These are phyloP conservation scores for Ambastaia sidthimunki DNA, from an alignment of 2,797 vertebrate genomes.

Conservation along the genomic window DNA sequence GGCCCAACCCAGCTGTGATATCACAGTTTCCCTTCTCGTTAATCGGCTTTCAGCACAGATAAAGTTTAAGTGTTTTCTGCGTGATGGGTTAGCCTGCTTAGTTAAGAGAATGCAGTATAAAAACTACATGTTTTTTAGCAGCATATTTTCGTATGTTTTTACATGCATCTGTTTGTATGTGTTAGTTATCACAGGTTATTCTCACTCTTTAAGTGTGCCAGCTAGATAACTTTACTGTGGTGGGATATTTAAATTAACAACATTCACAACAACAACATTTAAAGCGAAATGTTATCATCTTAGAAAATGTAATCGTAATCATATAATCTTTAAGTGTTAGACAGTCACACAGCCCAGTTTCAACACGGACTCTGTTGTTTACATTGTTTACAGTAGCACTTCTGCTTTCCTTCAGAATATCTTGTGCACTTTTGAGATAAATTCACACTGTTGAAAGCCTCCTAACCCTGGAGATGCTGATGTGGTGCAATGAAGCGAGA, in stretches of 20 bases:
- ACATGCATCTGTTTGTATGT: too few species aligned
- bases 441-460: slow-evolving; percentile 45
- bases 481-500: slow-evolving; percentile 25
- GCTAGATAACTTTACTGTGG: too few species aligned
- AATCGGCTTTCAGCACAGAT: slow-evolving; percentile 60
- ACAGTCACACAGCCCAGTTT: not conserved
- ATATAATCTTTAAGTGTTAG: not conserved
- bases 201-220: too few species aligned
- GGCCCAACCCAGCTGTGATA: slow-evolving; percentile 52
- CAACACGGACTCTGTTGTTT: not conserved
- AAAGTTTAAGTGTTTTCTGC: slow-evolving; percentile 40
- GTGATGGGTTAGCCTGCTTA: slow-evolving; percentile 65
- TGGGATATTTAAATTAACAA: too few species aligned
- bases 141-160: too few species aligned
- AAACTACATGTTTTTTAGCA: too few species aligned
- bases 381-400: not conserved
- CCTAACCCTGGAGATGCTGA: slow-evolving; percentile 35
- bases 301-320: too few species aligned
- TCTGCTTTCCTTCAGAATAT: slow-evolving; percentile 5
- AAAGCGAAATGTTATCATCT: too few species aligned
- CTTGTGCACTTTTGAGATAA: slow-evolving; percentile 51
- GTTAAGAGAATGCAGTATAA: slow-evolving; percentile 66
- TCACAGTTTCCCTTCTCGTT: slow-evolving; percentile 50
- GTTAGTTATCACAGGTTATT: too few species aligned
- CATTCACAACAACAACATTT: too few species aligned